Conservation (phyloP, 2,888 invertebrate species). For the Arge pagana region DNA sequence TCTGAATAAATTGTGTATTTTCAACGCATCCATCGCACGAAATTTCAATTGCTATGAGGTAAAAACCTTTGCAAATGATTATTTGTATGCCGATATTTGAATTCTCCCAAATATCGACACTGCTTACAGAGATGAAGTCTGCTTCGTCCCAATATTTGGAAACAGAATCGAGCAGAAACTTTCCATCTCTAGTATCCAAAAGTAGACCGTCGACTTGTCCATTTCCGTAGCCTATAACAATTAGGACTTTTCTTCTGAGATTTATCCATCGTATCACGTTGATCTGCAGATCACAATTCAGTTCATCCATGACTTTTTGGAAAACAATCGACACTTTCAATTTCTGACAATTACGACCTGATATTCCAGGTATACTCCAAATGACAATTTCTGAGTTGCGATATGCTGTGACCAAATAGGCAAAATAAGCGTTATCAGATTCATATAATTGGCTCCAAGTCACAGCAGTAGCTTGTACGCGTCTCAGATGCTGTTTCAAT, state of each 20-base stretch:
- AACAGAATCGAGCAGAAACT: slow-evolving; percentile 24
- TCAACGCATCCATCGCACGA: slow-evolving; percentile 34
- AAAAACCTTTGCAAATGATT: slow-evolving; percentile 39
- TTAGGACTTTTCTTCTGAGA: slow-evolving; percentile 33
- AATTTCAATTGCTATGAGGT: slow-evolving; percentile 38
- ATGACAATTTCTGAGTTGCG: slow-evolving; percentile 45
- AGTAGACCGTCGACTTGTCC: slow-evolving; percentile 43
- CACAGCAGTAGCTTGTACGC: slow-evolving; percentile 42
- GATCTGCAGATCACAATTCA: slow-evolving; percentile 34
- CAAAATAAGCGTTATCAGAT: slow-evolving; percentile 30
- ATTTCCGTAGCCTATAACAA: slow-evolving; percentile 45
- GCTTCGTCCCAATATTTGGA: slow-evolving; percentile 34
- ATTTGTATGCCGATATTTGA: slow-evolving; percentile 32
- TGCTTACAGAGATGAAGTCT: slow-evolving; percentile 40
- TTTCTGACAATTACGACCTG: slow-evolving; percentile 23
- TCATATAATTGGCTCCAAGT: slow-evolving; percentile 45
- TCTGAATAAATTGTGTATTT: slow-evolving; percentile 31
- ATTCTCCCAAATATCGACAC: slow-evolving; percentile 34
- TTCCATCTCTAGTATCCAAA: slow-evolving; percentile 28
- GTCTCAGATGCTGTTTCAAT: slow-evolving; percentile 32
- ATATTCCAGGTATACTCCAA: slow-evolving; percentile 41
- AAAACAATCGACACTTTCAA: slow-evolving; percentile 30
- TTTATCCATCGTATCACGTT: slow-evolving; percentile 42
- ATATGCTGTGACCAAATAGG: slow-evolving; percentile 45
- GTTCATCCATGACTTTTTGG: slow-evolving; percentile 30